phyloP scores from a whole-genome alignment of 2,113 vertebrate genomes.

The Macquaria ambigua region DNA sequence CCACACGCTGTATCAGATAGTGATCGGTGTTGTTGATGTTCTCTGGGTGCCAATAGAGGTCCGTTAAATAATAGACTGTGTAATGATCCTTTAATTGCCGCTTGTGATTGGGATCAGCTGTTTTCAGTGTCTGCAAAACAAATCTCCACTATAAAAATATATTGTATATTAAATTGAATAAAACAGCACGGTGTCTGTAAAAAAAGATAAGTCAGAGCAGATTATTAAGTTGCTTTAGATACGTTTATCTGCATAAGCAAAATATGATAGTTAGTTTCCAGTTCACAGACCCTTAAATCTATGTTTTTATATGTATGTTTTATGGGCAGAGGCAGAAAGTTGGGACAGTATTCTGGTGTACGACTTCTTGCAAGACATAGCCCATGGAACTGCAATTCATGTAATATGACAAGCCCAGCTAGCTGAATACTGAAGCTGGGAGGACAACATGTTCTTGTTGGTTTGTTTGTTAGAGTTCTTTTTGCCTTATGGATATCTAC shows the following conservation, averaged over 20 bases:
- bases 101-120: slow-evolving; percentile 8
- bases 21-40: background rate
- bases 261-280: background rate
- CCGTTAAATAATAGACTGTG: background rate
- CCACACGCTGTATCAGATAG: background rate
- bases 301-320: slow-evolving; percentile 2
- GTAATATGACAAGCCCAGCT: slow-evolving; percentile 1
- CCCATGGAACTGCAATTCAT: slow-evolving; percentile 10
- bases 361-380: background rate
- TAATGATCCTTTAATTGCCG: background rate
- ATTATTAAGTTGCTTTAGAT: background rate
- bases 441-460: slow-evolving; percentile 17
- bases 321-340: background rate
- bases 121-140: background rate
- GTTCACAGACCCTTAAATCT: background rate
- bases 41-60: background rate
- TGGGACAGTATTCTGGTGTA: background rate
- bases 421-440: background rate
- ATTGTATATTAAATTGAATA: background rate
- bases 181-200: background rate
- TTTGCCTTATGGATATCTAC: background rate
- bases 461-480: slow-evolving; percentile 7
- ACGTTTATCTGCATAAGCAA: background rate
- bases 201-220: background rate
- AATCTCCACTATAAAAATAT: slow-evolving; percentile 4